phyloP scores from a whole-genome alignment of 1,140 invertebrate species.

The Heterodera carotae region DNA sequence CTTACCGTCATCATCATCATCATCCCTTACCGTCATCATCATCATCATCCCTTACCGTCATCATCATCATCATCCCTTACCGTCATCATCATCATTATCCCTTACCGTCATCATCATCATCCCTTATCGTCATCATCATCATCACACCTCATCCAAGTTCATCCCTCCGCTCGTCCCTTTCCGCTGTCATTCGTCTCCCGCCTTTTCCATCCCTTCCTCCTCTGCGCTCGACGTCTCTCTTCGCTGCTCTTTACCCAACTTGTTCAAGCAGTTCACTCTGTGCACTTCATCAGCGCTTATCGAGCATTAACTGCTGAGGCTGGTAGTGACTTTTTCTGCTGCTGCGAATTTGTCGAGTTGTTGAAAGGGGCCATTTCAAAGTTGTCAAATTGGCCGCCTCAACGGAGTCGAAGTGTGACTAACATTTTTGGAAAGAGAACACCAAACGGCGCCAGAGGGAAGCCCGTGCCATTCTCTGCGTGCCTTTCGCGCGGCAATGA shows the following conservation, averaged over 20 bases:
- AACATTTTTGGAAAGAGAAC: background rate
- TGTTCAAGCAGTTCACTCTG: background rate
- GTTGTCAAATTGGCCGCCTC: background rate
- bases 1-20: no score
- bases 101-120: no score
- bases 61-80: no score
- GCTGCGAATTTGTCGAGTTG: no score
- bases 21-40: no score
- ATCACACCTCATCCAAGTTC: background rate
- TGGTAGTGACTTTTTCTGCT: no score
- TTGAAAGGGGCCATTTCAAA: background rate
- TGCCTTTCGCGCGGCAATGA: slow-evolving; percentile 28
- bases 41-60: no score
- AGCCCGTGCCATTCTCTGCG: background rate
- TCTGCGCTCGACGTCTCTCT: background rate
- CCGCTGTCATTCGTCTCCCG: background rate
- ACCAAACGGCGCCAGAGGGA: background rate
- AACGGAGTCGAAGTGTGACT: background rate
- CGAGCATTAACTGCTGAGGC: background rate
- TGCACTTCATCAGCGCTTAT: no score
- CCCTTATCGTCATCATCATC: no score
- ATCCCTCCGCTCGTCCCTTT: background rate
- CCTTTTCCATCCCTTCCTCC: background rate
- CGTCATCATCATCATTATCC: no score
- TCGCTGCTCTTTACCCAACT: background rate